phyloP scores from a whole-genome alignment of 2,113 vertebrate genomes.

The Vicugna pacos region DNA sequence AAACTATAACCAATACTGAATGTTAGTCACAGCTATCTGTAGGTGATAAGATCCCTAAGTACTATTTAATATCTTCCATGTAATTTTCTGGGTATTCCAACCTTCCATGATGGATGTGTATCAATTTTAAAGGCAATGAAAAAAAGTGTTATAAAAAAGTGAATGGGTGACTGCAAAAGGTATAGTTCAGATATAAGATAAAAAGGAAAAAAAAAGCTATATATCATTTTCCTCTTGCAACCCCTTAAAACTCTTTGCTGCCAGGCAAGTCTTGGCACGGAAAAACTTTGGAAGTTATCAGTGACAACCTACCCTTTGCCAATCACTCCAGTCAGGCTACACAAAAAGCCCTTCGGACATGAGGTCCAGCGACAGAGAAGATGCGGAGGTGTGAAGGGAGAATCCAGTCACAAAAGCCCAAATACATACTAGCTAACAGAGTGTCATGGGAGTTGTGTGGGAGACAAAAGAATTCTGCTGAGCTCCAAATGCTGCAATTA shows the following conservation, averaged over 20 bases:
- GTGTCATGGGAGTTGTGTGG: too few species aligned
- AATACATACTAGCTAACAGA: background rate
- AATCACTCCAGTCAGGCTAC: background rate
- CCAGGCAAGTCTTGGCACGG: background rate
- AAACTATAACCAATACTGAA: background rate
- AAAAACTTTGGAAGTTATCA: background rate
- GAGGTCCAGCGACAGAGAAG: rapidly evolving
- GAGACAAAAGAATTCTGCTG: background rate
- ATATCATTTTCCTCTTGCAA: background rate
- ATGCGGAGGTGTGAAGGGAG: background rate
- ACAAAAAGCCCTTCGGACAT: background rate
- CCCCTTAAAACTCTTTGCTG: background rate
- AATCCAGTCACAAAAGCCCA: background rate
- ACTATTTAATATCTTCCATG: background rate
- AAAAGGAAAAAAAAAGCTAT: background rate
- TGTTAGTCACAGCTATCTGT: background rate
- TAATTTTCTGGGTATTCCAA: background rate
- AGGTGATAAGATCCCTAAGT: background rate
- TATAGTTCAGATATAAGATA: background rate
- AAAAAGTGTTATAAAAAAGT: background rate
- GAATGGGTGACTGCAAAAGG: background rate
- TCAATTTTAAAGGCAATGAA: background rate
- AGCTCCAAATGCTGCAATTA: background rate
- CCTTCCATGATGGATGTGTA: background rate
- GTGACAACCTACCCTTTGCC: background rate